A percentile compares a stretch with the other conserved stretches of the same genome.
These are phyloP conservation scores for Trigoniulus corallinus DNA, from an alignment of 1,140 invertebrate species.

Conservation along the genomic window DNA sequence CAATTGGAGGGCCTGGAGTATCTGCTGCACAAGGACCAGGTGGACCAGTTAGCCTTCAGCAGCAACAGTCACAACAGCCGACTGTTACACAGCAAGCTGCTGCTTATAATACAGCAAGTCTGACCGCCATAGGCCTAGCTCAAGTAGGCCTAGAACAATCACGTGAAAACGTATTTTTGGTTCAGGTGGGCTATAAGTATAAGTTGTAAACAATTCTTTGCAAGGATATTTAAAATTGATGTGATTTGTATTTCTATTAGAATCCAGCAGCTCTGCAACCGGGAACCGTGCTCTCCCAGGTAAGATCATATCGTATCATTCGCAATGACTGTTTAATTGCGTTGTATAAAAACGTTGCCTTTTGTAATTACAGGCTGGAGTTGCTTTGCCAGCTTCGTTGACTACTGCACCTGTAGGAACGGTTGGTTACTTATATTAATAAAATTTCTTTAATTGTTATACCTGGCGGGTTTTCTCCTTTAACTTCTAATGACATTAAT, in stretches of 20 bases:
- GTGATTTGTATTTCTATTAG: too few species aligned
- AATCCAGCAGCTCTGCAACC: slow-evolving; percentile 13
- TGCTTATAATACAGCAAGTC: slow-evolving; percentile 11
- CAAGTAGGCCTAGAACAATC: slow-evolving; percentile 6
- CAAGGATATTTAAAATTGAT: not conserved
- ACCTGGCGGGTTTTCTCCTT: too few species aligned
- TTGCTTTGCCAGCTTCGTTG: slow-evolving; percentile 14
- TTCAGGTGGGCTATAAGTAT: not conserved
- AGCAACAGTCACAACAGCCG: slow-evolving; percentile 7
- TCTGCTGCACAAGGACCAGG: not conserved
- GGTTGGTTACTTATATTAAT: slow-evolving; percentile 9
- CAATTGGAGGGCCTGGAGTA: slow-evolving; percentile 3
- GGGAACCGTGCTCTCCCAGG: slow-evolving; percentile 13
- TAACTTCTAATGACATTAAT: too few species aligned
- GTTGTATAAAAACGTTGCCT: too few species aligned
- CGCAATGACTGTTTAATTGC: too few species aligned
- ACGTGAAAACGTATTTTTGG: not conserved
- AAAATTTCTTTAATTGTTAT: slow-evolving; percentile 8
- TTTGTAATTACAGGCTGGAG: slow-evolving; percentile 9
- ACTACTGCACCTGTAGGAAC: slow-evolving; percentile 4
- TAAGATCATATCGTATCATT: too few species aligned
- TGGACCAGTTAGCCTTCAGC: slow-evolving; percentile 7
- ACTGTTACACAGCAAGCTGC: slow-evolving; percentile 9
- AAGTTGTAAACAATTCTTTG: slow-evolving; percentile 6
- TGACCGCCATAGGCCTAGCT: slow-evolving; percentile 12